Percentiles rank a stretch among this genome's conserved stretches.
These are phyloP conservation scores for Drosophila macrothrix DNA, from an alignment of 2,888 invertebrate genomes.

Conservation along the genomic window DNA sequence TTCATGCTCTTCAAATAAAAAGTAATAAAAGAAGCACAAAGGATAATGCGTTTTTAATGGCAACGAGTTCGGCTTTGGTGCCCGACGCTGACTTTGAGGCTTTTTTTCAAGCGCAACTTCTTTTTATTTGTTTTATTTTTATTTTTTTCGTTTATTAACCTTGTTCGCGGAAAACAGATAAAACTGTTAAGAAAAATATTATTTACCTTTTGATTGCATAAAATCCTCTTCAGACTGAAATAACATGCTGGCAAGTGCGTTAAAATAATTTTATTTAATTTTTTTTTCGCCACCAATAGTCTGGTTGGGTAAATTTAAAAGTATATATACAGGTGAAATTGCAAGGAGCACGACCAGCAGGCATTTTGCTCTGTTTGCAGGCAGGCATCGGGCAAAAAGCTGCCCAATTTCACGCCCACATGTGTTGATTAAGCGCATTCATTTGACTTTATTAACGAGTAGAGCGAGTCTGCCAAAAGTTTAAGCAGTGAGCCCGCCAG, in stretches of 20 bases:
- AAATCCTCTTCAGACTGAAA: slow-evolving; percentile 28
- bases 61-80: slow-evolving; percentile 74
- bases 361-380: slow-evolving; percentile 16
- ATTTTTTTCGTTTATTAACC: slow-evolving; percentile 43
- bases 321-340: slow-evolving; percentile 40
- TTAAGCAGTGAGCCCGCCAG: slow-evolving; percentile 34
- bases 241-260: slow-evolving; percentile 34
- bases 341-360: slow-evolving; percentile 20
- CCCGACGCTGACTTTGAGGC: slow-evolving; percentile 53
- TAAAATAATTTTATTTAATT: slow-evolving; percentile 57
- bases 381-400: slow-evolving; percentile 2
- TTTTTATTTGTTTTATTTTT: slow-evolving; percentile 17
- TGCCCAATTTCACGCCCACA: slow-evolving; percentile 29
- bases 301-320: slow-evolving; percentile 38
- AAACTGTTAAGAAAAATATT: slow-evolving; percentile 58
- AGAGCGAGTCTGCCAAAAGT: slow-evolving; percentile 46
- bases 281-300: slow-evolving; percentile 51
- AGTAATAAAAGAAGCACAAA: slow-evolving; percentile 79
- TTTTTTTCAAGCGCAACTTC: slow-evolving; percentile 48
- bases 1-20: slow-evolving; percentile 71
- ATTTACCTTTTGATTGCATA: slow-evolving; percentile 66
- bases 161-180: slow-evolving; percentile 59
- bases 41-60: slow-evolving; percentile 79
- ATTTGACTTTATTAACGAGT: slow-evolving; percentile 76
- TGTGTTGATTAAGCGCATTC: slow-evolving; percentile 79